Evolutionary conservation across 2,113 vertebrate genomes (phyloP).

Genomic region (Pelmatolapia mariae): DNA sequence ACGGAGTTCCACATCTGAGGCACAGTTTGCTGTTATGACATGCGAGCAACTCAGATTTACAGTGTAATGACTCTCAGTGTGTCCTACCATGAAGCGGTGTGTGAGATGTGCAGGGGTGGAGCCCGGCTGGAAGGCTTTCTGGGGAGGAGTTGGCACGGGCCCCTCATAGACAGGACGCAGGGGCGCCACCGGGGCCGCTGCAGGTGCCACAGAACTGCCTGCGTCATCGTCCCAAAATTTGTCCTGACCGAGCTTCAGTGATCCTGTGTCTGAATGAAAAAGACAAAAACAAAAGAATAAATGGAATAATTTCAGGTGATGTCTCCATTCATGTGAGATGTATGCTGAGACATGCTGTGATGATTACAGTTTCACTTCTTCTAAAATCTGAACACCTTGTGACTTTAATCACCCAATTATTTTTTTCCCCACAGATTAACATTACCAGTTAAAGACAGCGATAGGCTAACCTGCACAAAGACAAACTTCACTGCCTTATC

Average conservation of each 20-base stretch:
- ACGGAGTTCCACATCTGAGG: conserved; percentile 92
- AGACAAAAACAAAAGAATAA: not conserved
- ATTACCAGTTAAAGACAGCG: not conserved
- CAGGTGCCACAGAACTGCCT: conserved; percentile 34
- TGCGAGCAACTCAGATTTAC: not conserved
- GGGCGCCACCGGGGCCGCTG: conserved; percentile 40
- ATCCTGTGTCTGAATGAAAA: conserved; percentile 70
- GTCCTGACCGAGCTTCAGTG: conserved; percentile 68
- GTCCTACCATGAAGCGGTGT: conserved; percentile 91
- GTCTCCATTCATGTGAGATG: not conserved
- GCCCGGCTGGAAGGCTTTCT: conserved; percentile 90
- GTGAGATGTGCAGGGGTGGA: conserved; percentile 89
- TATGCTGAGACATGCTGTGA: not conserved
- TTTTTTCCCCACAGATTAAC: not conserved
- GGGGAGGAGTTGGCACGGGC: conserved; percentile 82
- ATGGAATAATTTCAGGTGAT: not conserved
- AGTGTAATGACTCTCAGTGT: not conserved
- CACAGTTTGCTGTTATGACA: not conserved
- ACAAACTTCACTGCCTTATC: not conserved
- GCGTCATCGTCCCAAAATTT: conserved; percentile 64
- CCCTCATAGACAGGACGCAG: conserved; percentile 78
- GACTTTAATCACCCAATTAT: not conserved
- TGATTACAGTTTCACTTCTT: not conserved
- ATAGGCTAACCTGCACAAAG: not conserved
- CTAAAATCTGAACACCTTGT: not conserved